These are phyloP conservation scores for Sinocyclocheilus rhinocerous DNA, from an alignment of 2,113 vertebrate genomes.

Conservation along the genomic window DNA sequence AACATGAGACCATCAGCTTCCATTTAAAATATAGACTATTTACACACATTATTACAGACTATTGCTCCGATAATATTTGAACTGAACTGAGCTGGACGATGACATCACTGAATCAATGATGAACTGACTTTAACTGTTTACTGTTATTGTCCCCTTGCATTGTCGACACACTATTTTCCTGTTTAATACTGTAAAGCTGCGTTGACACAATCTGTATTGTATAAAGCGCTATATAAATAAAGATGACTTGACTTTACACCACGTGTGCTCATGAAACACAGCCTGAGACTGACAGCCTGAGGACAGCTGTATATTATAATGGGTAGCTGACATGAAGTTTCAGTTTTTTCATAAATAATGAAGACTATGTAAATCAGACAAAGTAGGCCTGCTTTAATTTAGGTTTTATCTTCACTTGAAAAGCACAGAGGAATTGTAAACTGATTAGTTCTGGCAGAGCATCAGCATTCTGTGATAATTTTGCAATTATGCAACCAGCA, in stretches of 20 bases:
- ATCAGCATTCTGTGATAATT: neutral
- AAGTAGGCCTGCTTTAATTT: neutral
- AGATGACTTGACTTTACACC: too few species aligned
- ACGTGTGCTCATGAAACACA: neutral
- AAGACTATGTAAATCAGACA: neutral
- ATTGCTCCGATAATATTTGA: too few species aligned
- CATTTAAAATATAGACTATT: neutral
- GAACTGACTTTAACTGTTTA: too few species aligned
- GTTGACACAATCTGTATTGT: too few species aligned
- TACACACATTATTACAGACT: neutral
- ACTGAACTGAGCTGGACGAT: too few species aligned
- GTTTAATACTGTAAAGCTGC: too few species aligned
- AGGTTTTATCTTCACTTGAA: neutral
- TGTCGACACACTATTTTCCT: too few species aligned
- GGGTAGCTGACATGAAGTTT: neutral
- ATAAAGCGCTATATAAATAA: too few species aligned
- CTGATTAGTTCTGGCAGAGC: conserved; percentile 24
- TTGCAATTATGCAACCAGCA: conserved; percentile 35
- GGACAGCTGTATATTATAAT: neutral
- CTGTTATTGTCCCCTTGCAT: too few species aligned
- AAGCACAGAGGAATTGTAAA: neutral
- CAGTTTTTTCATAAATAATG: neutral
- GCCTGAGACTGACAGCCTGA: neutral
- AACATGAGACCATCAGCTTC: neutral
- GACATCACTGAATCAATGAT: too few species aligned